Evolutionary conservation across 2,113 vertebrate genomes (phyloP), one percentile per base, ranked within the genome.

Genomic region (Rhabdornis inornatus): DNA sequence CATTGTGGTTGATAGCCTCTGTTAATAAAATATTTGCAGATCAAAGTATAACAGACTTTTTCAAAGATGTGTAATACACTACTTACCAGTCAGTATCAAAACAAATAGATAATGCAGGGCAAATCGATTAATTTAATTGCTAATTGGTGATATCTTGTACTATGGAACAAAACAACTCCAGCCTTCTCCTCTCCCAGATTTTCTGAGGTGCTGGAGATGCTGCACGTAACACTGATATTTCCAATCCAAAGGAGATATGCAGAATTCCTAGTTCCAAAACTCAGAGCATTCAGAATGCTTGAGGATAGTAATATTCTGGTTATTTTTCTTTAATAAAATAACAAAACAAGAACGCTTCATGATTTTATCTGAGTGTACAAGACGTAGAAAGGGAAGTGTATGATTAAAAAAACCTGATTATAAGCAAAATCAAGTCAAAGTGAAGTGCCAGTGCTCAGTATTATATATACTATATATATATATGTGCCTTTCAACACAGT

Each of bases 21-120:
- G 87, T 83, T 97, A 95, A 97, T 92, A 94, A 94, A 91, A 95
- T 94, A 94, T 69, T 88, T 93, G 85, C 76, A 95, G 93, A 95
- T 93, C 85, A 92, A 92, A 95, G 92, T 83, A 66, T 79, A 83
- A 90, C 75, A 85, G 64, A 88, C 45, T 89, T 94, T 96, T 92
- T 84, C 66, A 64, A 84, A 91, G 71, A 90, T 50, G n/a, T 4
- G 5, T 47, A 83, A 87, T 83, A 60, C 13, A 49, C 81, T 94
- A 74, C 79, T 94, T 92, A 94, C 42, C 44, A 94, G 50, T 47
- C 39, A 59, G 47, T 83, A 92, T 63, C 35, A 82, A 93, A 92
- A 91, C 27, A 72, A 77, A 92, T 59, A 88, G 56, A 37, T 81
- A 86, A 86, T 37, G 33, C 71, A 93, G 72, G 88, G 68, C 45